phyloP scores from a whole-genome alignment of 2,797 vertebrate species.

The Sebastes flavidus region DNA sequence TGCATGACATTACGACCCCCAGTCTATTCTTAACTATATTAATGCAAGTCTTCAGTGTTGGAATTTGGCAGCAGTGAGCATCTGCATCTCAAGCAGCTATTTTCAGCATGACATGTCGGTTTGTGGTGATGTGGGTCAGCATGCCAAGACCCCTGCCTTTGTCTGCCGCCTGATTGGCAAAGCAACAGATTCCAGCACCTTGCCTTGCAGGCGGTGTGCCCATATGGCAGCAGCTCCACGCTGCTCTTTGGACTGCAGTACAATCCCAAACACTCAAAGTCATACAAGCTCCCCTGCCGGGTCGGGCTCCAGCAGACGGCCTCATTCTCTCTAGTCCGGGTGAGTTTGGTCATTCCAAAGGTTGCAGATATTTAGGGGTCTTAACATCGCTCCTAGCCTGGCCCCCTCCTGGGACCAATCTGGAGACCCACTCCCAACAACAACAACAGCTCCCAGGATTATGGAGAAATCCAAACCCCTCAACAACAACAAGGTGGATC shows the following conservation, averaged over 20 bases:
- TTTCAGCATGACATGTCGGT: slow-evolving; percentile 2
- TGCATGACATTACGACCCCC: not conserved
- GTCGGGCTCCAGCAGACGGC: slow-evolving; percentile 10
- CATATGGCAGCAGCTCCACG: slow-evolving; percentile 33
- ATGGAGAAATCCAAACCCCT: not conserved
- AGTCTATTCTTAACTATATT: slow-evolving; percentile 8
- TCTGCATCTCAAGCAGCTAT: slow-evolving; percentile 4
- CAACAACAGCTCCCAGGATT: not conserved
- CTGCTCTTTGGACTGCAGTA: not conserved
- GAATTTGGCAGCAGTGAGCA: not conserved
- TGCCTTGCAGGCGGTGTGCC: slow-evolving; percentile 31
- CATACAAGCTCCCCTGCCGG: not conserved
- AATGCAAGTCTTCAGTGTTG: slow-evolving; percentile 5
- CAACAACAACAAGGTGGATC: not conserved
- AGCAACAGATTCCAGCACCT: not conserved
- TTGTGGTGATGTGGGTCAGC: slow-evolving; percentile 26
- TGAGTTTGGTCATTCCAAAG: not conserved
- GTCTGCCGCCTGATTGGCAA: slow-evolving; percentile 14
- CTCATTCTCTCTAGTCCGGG: not conserved
- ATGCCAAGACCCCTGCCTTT: not conserved
- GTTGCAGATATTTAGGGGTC: slow-evolving; percentile 19
- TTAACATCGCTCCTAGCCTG: not conserved
- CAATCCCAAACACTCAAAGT: slow-evolving; percentile 14
- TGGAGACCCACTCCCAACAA: not conserved
- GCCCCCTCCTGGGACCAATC: not conserved